A percentile compares a stretch with the other conserved stretches of the same genome.
Conservation (phyloP, 2,113 vertebrate genomes). For the Elgaria multicarinata region DNA sequence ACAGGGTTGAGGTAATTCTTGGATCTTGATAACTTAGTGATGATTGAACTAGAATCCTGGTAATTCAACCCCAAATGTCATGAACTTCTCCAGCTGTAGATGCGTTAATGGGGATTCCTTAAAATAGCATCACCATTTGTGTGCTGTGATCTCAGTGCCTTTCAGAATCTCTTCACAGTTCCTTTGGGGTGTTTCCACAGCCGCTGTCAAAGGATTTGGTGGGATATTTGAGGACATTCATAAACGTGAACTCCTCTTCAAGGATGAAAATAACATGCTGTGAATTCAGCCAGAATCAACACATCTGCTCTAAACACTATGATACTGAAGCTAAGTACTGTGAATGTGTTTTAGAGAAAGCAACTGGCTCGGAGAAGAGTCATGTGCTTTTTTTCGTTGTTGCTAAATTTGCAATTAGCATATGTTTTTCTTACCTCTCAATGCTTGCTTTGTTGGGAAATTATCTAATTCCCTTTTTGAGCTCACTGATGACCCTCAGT, state of each 20-base stretch:
- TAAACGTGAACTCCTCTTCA: conserved; percentile 9
- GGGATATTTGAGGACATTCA: conserved; percentile 28
- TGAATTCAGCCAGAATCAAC: conserved; percentile 18
- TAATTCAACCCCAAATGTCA: neutral
- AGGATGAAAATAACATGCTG: conserved; percentile 14
- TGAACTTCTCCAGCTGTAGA: neutral
- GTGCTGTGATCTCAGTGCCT: neutral
- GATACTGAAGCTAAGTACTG: neutral
- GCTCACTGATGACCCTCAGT: conserved; percentile 13
- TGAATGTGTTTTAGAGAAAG: conserved; percentile 31
- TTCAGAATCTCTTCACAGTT: conserved; percentile 17
- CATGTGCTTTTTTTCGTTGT: conserved; percentile 45
- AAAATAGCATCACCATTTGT: neutral
- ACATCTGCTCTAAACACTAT: conserved; percentile 7
- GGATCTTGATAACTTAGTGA: neutral
- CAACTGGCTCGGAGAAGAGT: conserved; percentile 44
- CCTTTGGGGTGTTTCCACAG: neutral
- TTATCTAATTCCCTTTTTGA: conserved; percentile 50
- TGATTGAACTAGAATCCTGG: neutral
- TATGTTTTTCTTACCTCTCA: conserved; percentile 50
- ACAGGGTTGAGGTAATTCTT: neutral
- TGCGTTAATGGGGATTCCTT: neutral
- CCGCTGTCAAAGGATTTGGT: neutral
- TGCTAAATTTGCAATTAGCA: conserved; percentile 55
- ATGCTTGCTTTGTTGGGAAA: conserved; percentile 43